Conservation (phyloP, 2,888 invertebrate species). For the Lithosia quadra region DNA sequence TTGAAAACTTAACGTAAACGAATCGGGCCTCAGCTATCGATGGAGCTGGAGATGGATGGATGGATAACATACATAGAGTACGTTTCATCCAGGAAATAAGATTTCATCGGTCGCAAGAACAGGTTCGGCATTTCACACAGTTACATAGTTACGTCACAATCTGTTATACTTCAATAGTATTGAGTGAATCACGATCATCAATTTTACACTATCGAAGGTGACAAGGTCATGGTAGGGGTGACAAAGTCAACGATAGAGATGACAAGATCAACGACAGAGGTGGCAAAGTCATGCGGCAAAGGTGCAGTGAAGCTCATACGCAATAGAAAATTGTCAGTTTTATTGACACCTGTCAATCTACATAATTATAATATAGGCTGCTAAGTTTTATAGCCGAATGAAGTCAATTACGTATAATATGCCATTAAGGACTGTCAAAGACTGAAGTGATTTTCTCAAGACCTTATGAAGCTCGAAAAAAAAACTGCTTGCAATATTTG, state of each 20-base stretch:
- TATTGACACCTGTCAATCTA: neutral
- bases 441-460: slow-evolving; percentile 11
- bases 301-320: neutral
- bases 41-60: too few relatives aligned
- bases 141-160: too few relatives aligned
- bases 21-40: too few relatives aligned
- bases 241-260: neutral
- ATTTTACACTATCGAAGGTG: neutral
- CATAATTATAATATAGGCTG: neutral
- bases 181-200: too few relatives aligned
- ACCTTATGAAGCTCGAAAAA: slow-evolving; percentile 4
- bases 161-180: too few relatives aligned
- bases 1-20: too few relatives aligned
- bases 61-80: too few relatives aligned
- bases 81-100: too few relatives aligned
- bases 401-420: slow-evolving; percentile 5
- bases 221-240: neutral
- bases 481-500: slow-evolving; percentile 21
- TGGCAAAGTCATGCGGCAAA: neutral
- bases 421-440: neutral
- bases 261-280: neutral
- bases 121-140: neutral
- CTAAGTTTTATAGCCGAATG: neutral
- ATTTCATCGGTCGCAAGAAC: neutral
- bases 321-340: neutral